Base-by-base conservation (phyloP, 2,797 vertebrate species). In the Enteromius treurensis region DNA sequence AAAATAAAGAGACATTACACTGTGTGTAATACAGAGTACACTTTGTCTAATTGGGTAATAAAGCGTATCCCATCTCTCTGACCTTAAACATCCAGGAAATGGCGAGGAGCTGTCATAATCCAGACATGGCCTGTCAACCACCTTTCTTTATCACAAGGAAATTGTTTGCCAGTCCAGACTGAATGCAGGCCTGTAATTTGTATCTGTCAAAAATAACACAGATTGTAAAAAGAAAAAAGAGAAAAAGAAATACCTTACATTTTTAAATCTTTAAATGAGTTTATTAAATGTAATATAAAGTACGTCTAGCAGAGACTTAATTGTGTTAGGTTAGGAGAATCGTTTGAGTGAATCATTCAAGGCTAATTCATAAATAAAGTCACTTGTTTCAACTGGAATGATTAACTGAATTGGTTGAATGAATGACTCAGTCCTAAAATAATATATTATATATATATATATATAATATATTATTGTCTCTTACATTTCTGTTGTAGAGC, bases 1-100 rank as follows among this genome's bases (percentile, higher is more conserved):
- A 60, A 84, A 77, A 88, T 91, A 87, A 81, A 82, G 62, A 53
- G 14, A 21, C 26, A 32, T 53, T 32, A 34, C 6, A 2, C 21
- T 40, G 17, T 62, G 21, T 62, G 21, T 40, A 34, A 45, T 37
- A 79, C 13, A n/a, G 7, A 68, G 29, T 15, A 29, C 73, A 77
- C 21, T 74, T 88, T 60, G 85, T 83, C 70, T 88, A 85, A 91
- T 88, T 82, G 73, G 84, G 83, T 84, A 60, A n/a, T 47, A 60
- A 83, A 84, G 42, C 11, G 3, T 17, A 26, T 32, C 7, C 32
- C 77, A 78, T 89, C 83, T 87, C 45, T 65, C 45, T 84, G 79
- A 88, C 84, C 74, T 90, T 75, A 84, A 5, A 68, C 40, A 62
- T 89, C 51, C 55, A 62, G 55, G n/a, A 82, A 76, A 76, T 45